Conservation (phyloP, 2,797 vertebrate genomes). For the Eremophila alpestris region DNA sequence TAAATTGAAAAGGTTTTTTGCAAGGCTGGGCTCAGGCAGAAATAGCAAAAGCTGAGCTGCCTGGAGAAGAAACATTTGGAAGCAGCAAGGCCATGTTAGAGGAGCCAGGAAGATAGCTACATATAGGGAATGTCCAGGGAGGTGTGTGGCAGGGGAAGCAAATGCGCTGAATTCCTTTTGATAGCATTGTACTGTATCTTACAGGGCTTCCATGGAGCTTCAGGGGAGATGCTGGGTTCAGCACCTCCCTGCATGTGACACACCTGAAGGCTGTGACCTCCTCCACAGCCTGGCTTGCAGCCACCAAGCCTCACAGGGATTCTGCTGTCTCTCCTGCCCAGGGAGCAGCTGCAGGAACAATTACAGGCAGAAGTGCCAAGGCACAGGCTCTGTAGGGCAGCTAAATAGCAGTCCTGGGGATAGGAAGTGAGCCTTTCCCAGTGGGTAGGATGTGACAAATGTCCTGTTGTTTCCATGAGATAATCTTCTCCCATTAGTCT, state of each 20-base stretch:
- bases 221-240: neutral
- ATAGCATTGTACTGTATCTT: neutral
- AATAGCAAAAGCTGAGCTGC: neutral
- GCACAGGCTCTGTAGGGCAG: neutral
- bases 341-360: neutral
- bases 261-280: neutral
- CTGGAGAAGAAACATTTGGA: neutral
- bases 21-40: neutral
- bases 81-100: neutral
- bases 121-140: neutral
- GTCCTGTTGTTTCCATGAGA: slow-evolving; percentile 21
- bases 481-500: slow-evolving; percentile 12
- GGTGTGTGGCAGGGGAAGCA: neutral
- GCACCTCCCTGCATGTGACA: neutral
- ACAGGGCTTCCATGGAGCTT: neutral
- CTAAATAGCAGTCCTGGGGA: neutral
- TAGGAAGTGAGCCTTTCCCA: neutral
- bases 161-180: neutral
- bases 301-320: neutral
- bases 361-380: neutral
- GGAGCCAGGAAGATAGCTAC: neutral
- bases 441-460: neutral
- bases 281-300: neutral
- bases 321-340: neutral
- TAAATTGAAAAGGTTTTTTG: neutral